These are phyloP conservation scores for Acrobasis suavella DNA, from an alignment of 2,888 invertebrate species.

Conservation along the genomic window DNA sequence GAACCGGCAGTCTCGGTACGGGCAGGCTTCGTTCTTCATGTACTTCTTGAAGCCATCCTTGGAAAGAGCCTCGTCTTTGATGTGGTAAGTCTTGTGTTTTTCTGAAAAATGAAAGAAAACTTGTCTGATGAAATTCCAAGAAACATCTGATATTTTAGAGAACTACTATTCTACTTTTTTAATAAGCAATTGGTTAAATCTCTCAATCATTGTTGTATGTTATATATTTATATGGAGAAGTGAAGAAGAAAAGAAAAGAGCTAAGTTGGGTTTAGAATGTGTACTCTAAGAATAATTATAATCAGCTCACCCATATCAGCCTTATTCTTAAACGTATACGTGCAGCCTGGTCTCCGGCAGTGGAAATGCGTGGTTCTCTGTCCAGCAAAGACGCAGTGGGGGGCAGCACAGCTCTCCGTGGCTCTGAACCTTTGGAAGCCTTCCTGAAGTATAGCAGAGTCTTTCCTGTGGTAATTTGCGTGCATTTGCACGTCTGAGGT, in stretches of 20 bases:
- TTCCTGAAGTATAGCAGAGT: conserved; percentile 98
- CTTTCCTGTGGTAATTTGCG: conserved; percentile 98
- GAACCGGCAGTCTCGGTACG: conserved; percentile 95
- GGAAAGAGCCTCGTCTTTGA: conserved; percentile 97
- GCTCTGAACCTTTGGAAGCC: conserved; percentile 98
- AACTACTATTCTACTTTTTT: no score
- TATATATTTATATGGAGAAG: neutral
- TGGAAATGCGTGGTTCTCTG: conserved; percentile 99
- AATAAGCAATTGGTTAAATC: no score
- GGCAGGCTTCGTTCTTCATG: conserved; percentile 97
- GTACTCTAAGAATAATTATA: neutral
- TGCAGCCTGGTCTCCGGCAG: conserved; percentile 94
- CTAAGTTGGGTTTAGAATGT: no score
- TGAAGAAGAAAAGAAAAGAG: neutral
- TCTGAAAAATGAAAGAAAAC: conserved; percentile 81
- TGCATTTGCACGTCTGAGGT: conserved; percentile 99
- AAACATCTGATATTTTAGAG: no score
- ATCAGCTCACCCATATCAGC: conserved; percentile 96
- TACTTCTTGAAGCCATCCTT: conserved; percentile 99
- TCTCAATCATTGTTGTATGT: no score
- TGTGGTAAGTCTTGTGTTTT: conserved; percentile 99
- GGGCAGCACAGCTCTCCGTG: conserved; percentile 96
- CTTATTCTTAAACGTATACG: conserved; percentile 98
- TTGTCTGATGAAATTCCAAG: neutral
- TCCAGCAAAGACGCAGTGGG: conserved; percentile 95